Base-by-base conservation (phyloP, 2,797 vertebrate species). In the Microhierax caerulescens region DNA sequence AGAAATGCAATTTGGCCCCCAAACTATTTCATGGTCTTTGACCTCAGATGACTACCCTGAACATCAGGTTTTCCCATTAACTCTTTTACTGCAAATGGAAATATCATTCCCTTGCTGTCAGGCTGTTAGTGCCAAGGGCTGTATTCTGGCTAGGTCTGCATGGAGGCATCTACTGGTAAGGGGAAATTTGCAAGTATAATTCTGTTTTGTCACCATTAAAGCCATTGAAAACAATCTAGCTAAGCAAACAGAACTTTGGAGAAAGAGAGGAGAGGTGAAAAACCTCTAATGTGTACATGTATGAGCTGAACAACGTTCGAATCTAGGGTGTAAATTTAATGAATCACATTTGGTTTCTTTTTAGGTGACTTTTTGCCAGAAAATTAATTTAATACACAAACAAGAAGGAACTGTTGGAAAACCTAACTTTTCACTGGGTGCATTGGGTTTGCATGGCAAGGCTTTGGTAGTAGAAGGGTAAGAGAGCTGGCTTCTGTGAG, bases 181-280 rank as follows among this genome's bases (percentile, higher is more conserved):
- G 50, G 37, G n/a, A 69, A 76, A 94, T 92, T 65, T 91, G 80
- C 77, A 94, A 95, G 50, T 95, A 23, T 95, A 91, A 95, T 95
- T 91, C 54, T 84, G n/a, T 89, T 95, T 95, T 90, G 36, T 79
- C 81, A 92, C 36, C 23, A 45, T 51, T 85, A 47, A 91, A 91
- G 91, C 7, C 43, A 63, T 70, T 53, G 67, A 92, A 81, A 88
- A 88, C 53, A 75, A 84, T 37, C 75, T 57, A 88, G 50, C 27
- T 53, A 83, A 50, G 47, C 25, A 93, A 95, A 73, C 14, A 80
- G n/a, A 79, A 72, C 4, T 37, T 83, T 10, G 57, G 22, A 34
- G 28, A 16, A 76, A 68, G 19, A 77, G 16, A 53, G 19, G 30
- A 80, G 39, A 41, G 10, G 15, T 56, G 34, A 34, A 82, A 80